Evolutionary conservation across 2,888 invertebrate species (phyloP), one percentile per base, ranked within the genome.

Genomic region (Acrocera orbiculus): DNA sequence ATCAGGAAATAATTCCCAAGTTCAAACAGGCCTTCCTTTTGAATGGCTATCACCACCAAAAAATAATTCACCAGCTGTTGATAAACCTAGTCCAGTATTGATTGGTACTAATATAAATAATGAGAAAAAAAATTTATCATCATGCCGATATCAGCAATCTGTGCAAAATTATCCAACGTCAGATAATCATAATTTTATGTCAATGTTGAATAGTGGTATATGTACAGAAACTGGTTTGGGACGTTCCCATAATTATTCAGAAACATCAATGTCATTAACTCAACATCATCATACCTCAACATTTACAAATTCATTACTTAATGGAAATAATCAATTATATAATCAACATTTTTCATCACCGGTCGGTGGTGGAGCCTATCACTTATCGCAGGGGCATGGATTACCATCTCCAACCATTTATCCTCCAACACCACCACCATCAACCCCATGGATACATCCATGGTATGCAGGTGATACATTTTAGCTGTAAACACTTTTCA

Each of bases 381-480:
- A 40, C 32, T 32, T 29, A 11, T 31, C 35, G 16, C 52, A 52
- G 14, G 42, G 50, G 1, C 58, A 57, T 40, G 59, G 58, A 1
- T 46, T 60, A 42, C 59, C 61, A 26, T 61, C 60, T 32, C 61
- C 61, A n/a, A 61, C 61, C 4, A 61, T 61, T 16, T 61, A 58
- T 50, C 61, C 61, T 38, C 61, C 61, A 30, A 61, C 61, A 28
- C 61, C 61, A 35, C 61, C 61, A 32, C 61, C 61, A 30, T 57
- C 59, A 26, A 53, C 59, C 3, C 58, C 60, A 4, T 61, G 61
- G 61, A 53, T 58, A 36, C 59, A 60, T 54, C 60, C 60, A 13
- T 60, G 60, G 60, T 60, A 58, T 45, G 48, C 57, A 27, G 60
- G 56, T 17, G 58, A 58, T 40, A 51, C 60, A 7, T 57, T 58